Evolutionary conservation across 2,888 invertebrate genomes (phyloP).

Genomic region (Timema cristinae): DNA sequence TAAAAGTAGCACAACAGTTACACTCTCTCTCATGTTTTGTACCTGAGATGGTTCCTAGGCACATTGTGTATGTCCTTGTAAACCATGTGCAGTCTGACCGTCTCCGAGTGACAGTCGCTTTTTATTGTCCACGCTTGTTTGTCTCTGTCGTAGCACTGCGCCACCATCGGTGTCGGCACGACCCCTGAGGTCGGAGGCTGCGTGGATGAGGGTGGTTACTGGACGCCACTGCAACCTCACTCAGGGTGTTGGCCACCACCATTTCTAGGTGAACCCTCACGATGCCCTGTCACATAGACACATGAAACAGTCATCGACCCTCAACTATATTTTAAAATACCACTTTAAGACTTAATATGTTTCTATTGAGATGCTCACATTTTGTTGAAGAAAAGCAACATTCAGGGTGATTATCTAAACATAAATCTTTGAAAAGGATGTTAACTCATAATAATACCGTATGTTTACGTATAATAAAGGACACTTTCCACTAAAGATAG

Average conservation of each 20-base stretch:
- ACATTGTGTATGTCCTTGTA: slow-evolving; percentile 74
- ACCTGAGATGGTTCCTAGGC: slow-evolving; percentile 69
- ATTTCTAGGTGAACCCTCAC: slow-evolving; percentile 69
- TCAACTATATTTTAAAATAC: too few relatives aligned
- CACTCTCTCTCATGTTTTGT: slow-evolving; percentile 23
- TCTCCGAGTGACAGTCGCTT: slow-evolving; percentile 72
- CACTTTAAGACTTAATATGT: too few relatives aligned
- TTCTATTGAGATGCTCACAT: too few relatives aligned
- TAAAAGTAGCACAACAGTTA: too few relatives aligned
- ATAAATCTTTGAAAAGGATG: too few relatives aligned
- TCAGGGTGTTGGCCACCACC: slow-evolving; percentile 65
- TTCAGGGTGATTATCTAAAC: too few relatives aligned
- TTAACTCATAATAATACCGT: too few relatives aligned
- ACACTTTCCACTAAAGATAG: too few relatives aligned
- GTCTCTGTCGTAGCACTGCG: slow-evolving; percentile 72
- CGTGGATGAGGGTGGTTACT: slow-evolving; percentile 25
- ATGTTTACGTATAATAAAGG: too few relatives aligned
- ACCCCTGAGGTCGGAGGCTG: slow-evolving; percentile 52
- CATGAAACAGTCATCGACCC: too few relatives aligned
- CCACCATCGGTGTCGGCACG: slow-evolving; percentile 55
- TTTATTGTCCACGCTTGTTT: slow-evolving; percentile 76
- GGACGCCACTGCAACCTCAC: slow-evolving; percentile 44
- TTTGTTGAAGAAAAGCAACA: too few relatives aligned
- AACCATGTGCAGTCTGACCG: slow-evolving; percentile 67
- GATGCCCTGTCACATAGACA: slow-evolving; percentile 42